A percentile compares a stretch with the other conserved stretches of the same genome.
Evolutionary conservation across 2,113 vertebrate species (phyloP).

Genomic region (Chinchilla lanigera): DNA sequence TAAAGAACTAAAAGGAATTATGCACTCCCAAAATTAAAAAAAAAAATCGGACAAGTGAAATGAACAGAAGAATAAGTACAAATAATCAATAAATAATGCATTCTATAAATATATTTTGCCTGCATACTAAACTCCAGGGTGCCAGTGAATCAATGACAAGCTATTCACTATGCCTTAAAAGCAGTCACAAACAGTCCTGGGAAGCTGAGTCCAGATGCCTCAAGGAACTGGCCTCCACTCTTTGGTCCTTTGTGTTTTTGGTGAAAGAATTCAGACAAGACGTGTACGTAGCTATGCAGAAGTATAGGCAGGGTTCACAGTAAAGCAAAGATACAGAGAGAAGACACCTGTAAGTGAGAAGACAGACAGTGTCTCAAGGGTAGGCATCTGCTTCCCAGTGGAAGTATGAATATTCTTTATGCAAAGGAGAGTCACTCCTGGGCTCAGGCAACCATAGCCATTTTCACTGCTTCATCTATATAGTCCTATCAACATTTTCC

Average conservation of each 20-base stretch:
- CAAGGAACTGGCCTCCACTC: not conserved
- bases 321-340: not conserved
- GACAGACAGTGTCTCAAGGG: not conserved
- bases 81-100: not conserved
- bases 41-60: not conserved
- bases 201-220: not conserved
- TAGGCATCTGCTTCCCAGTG: not conserved
- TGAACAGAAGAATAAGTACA: not conserved
- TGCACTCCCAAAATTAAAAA: not conserved
- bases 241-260: not conserved
- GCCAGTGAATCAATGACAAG: not conserved
- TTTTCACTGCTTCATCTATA: not conserved
- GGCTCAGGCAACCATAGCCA: not conserved
- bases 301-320: not conserved
- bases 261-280: not conserved
- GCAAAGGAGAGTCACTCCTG: not conserved
- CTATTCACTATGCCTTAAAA: conserved; percentile 6
- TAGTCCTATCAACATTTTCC: not conserved
- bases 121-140: not conserved
- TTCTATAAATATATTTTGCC: not conserved
- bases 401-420: not conserved
- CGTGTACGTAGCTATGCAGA: not conserved
- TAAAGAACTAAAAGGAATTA: not conserved
- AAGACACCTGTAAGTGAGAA: not conserved
- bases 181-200: not conserved